Evolutionary conservation across 2,797 vertebrate species (phyloP), one percentile per base, ranked within the genome.

Genomic region (Rhinogobio ventralis): DNA sequence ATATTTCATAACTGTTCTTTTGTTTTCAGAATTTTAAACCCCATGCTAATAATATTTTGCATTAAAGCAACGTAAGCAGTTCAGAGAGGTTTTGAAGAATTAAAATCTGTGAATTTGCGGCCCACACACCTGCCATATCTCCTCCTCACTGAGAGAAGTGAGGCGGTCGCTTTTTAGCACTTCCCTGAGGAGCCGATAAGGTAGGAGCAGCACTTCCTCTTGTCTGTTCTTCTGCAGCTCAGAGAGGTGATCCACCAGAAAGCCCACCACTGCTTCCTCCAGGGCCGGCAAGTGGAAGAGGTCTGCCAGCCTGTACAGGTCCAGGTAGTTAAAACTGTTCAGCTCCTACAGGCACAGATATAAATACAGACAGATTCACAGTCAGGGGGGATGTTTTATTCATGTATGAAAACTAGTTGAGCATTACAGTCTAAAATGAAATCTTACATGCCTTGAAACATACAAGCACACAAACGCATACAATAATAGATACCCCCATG

Each of bases 321-420:
- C 97, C 96, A 99, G 95, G 94, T 99, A 99, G 95, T 99, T 99
- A 92, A 97, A 96, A 84, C 95, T 97, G 95, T 96, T 99, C 92
- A 99, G 95, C 92, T 99, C 98, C 98, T 99, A 92, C 55, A 76
- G 62, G 19, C 39, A 75, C 28, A 72, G 39, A 76, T 19, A 51
- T 53, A 64, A 62, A 75, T 3, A 82, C 3, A 0, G 20, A 57
- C 45, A 49, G 30, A 69, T 55, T 19, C 19, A 51, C 64, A 10
- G 57, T 62, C 36, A 82, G 28, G 45, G 46, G 39, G 60, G 42
- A 7, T 28, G 45, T 57, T 51, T 46, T 66, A 76, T 53, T 68
- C 9, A 69, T 55, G 25, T 20, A 64, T 49, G 62, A 73, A 86
- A 28, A 42, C 55, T 81, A 28, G 30, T 69, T 39, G 20, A 69